phyloP scores from a whole-genome alignment of 1,140 invertebrate genomes.

The Polyergus mexicanus region DNA sequence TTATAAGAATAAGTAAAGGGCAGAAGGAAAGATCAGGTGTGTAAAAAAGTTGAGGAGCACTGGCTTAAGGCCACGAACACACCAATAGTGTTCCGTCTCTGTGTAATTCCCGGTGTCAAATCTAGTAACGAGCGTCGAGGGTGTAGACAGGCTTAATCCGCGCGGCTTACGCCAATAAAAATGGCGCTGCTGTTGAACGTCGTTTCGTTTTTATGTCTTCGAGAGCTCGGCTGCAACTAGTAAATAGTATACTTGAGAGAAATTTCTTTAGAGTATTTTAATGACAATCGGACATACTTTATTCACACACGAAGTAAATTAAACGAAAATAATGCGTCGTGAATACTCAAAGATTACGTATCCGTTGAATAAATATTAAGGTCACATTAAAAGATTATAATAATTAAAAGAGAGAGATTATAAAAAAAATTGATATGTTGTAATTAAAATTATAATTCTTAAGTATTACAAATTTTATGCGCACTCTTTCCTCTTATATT shows the following conservation, averaged over 20 bases:
- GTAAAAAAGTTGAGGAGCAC: conserved; percentile 36
- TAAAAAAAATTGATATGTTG: neutral
- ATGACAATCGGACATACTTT: neutral
- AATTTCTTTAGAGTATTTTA: neutral
- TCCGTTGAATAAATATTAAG: neutral
- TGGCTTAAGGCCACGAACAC: conserved; percentile 45
- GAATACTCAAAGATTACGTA: neutral
- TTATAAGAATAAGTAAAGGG: neutral
- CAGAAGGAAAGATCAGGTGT: too few relatives aligned
- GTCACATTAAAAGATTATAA: neutral
- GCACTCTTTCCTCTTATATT: neutral
- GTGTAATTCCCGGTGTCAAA: conserved; percentile 57
- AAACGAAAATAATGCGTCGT: neutral
- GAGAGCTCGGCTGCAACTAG: neutral
- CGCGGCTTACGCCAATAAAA: conserved; percentile 50
- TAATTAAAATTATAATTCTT: conserved; percentile 6
- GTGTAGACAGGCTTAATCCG: conserved; percentile 55
- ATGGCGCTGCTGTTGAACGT: conserved; percentile 34
- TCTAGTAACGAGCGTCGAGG: conserved; percentile 49
- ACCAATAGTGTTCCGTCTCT: conserved; percentile 36
- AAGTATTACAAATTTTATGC: neutral
- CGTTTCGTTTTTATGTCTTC: conserved; percentile 48
- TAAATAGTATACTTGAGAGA: conserved; percentile 8
- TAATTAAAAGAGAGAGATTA: neutral
- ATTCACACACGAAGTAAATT: neutral